phyloP scores from a whole-genome alignment of 2,797 vertebrate genomes.

The Todus mexicanus region DNA sequence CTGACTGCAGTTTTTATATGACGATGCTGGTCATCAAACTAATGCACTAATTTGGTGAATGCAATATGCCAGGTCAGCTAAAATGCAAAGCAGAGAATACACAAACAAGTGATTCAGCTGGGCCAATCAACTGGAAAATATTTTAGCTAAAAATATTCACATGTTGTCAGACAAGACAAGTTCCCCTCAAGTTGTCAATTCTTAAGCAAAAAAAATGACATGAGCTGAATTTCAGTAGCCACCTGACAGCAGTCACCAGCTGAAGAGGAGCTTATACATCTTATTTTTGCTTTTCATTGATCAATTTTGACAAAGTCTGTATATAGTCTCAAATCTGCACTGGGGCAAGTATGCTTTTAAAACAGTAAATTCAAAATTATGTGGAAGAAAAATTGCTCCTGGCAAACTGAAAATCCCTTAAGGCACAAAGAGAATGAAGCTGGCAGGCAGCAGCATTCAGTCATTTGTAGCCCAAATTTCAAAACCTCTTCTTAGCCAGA shows the following conservation, averaged over 20 bases:
- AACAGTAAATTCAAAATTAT: slow-evolving; percentile 50
- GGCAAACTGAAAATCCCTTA: slow-evolving; percentile 47
- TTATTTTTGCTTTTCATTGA: slow-evolving; percentile 19
- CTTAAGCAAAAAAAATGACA: slow-evolving; percentile 8
- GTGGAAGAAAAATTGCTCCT: slow-evolving; percentile 62
- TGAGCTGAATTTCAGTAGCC: not conserved
- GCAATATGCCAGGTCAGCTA: not conserved
- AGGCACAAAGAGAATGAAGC: slow-evolving; percentile 38
- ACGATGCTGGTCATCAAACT: not conserved
- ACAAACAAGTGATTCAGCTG: not conserved
- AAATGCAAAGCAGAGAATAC: not conserved
- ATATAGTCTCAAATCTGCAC: not conserved
- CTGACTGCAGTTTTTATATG: not conserved
- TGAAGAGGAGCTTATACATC: not conserved
- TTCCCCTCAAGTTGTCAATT: not conserved
- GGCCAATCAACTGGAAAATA: not conserved
- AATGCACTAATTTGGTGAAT: not conserved
- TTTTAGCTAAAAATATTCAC: not conserved
- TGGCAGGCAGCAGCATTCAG: slow-evolving; percentile 21
- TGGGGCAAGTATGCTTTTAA: slow-evolving; percentile 50
- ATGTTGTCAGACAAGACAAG: not conserved
- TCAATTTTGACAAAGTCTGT: not conserved
- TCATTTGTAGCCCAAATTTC: slow-evolving; percentile 33
- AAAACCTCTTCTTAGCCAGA: slow-evolving; percentile 8
- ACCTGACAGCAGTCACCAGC: not conserved